phyloP scores from a whole-genome alignment of 2,888 invertebrate species.

The Lycaena phlaeas region DNA sequence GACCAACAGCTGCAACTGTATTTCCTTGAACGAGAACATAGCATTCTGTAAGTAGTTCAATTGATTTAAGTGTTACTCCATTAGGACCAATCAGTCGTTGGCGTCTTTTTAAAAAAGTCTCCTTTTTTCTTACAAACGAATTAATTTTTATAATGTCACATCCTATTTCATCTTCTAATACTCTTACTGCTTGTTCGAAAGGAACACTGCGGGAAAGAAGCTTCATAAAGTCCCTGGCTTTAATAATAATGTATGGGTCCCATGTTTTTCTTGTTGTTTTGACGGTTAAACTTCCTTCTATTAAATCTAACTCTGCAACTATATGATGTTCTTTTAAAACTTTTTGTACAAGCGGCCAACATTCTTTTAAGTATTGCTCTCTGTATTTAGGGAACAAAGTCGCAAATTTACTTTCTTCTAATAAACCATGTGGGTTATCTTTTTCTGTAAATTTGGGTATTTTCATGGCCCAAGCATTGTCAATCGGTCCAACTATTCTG shows the following conservation, averaged over 20 bases:
- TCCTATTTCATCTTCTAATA: conserved; percentile 90
- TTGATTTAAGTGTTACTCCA: conserved; percentile 97
- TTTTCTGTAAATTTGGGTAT: conserved; percentile 89
- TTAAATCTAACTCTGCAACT: conserved; percentile 90
- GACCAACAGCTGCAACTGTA: conserved; percentile 97
- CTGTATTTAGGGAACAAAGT: conserved; percentile 97
- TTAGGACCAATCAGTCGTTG: conserved; percentile 97
- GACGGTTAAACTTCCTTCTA: conserved; percentile 96
- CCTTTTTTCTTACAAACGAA: conserved; percentile 89
- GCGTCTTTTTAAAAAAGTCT: conserved; percentile 94
- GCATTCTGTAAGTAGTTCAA: conserved; percentile 96
- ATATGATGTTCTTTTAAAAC: conserved; percentile 84
- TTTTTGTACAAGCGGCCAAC: conserved; percentile 96
- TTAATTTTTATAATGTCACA: conserved; percentile 98
- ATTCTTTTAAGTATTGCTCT: conserved; percentile 94
- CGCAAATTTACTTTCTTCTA: conserved; percentile 97
- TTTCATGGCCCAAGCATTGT: conserved; percentile 90
- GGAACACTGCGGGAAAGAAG: conserved; percentile 96
- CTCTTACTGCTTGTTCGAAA: conserved; percentile 92
- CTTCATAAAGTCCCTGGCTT: conserved; percentile 96
- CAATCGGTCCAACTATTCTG: conserved; percentile 73
- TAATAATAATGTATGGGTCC: conserved; percentile 98
- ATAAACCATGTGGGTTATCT: conserved; percentile 89
- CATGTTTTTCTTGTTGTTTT: conserved; percentile 96
- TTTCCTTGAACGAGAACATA: conserved; percentile 98